Evolutionary conservation across 2,888 invertebrate species (phyloP), one percentile per base, ranked within the genome.

Genomic region (Fragum sueziense): DNA sequence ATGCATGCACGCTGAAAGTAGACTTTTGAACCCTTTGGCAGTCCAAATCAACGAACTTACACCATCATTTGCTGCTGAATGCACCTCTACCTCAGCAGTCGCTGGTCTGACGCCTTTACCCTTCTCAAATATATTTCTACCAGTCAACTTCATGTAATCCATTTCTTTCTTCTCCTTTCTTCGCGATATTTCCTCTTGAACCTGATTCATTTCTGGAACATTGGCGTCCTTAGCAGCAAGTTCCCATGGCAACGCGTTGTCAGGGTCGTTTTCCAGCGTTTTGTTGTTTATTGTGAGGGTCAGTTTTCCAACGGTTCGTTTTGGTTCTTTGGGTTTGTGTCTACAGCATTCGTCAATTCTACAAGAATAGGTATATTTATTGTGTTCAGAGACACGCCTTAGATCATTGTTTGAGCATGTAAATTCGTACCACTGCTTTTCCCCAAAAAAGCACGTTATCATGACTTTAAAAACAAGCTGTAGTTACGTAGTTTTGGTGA

Each of bases 181-280:
- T 54, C 62, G 51, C 22, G 78, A 33, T 22, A 81, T 77, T 47
- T 29, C n/a, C 41, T 68, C 81, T 62, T 78, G 77, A 2, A 81
- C 78, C 6, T 77, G 68, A 47, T 81, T 77, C 20, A 75, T 52
- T 62, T 81, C 78, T 9, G 81, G 81, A 33, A 72, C 78, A n/a
- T 81, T 70, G 22, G 72, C 69, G 47, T 81, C 81, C 51, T 75
- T 78, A 6, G 81, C 81, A 6, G 77, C 70, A 7, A 81, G 73
- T 73, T 83, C 80, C 83, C 79, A 83, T 29, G 83, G 83, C 22
- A 80, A 68, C 41, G 80, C 80, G 37, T 74, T 77, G 37, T 82
- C 82, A 4, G 82, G 82, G 62, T 82, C 79, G 41, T 77, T 83
- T 52, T 83, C 83, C 17, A 83, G 70, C 0, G 70, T 70, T 59